These are phyloP conservation scores for Syrrhaptes paradoxus DNA, from an alignment of 2,113 vertebrate genomes.

Conservation along the genomic window DNA sequence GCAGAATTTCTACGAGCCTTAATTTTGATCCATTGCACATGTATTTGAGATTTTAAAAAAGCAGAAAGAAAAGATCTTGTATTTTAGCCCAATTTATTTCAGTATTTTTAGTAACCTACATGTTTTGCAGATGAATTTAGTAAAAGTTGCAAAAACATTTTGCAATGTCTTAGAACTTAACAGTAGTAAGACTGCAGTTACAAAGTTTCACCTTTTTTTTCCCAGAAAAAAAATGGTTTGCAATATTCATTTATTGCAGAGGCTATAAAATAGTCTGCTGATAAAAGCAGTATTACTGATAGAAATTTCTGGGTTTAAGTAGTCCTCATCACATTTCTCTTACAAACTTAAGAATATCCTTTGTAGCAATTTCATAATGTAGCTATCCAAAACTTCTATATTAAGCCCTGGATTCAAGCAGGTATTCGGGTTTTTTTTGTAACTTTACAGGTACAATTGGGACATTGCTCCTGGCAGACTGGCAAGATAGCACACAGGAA, in stretches of 20 bases:
- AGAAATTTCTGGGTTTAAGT: neutral
- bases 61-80: neutral
- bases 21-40: neutral
- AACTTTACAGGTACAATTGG: slow-evolving; percentile 7
- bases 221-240: neutral
- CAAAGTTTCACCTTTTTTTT: neutral
- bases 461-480: slow-evolving; percentile 27
- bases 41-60: neutral
- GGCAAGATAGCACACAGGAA: slow-evolving; percentile 33
- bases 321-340: neutral
- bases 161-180: neutral
- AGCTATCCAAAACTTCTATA: slow-evolving; percentile 33
- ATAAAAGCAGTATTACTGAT: neutral
- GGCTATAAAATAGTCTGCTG: neutral
- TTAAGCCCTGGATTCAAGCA: slow-evolving; percentile 34
- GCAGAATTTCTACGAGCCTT: neutral
- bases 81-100: neutral
- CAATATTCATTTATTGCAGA: neutral
- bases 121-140: neutral
- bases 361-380: slow-evolving; percentile 5
- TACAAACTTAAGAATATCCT: slow-evolving; percentile 41
- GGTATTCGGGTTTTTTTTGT: slow-evolving; percentile 24
- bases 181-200: neutral
- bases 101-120: neutral
- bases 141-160: neutral